Base-by-base conservation (phyloP, 1,140 invertebrate species). In the Zeugodacus cucurbitae region DNA sequence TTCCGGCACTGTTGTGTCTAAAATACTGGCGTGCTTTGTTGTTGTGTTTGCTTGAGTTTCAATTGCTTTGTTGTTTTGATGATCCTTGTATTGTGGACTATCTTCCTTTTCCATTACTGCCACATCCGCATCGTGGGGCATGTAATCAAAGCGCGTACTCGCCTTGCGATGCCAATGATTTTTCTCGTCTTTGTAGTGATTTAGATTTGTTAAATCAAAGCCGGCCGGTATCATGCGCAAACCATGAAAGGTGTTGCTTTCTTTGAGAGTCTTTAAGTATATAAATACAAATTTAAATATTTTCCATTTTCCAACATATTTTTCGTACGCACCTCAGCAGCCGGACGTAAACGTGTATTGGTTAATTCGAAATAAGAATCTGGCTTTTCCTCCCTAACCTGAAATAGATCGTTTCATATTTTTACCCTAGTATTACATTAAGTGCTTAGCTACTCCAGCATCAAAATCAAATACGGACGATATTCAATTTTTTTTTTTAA, bases 151-250 rank as follows among this genome's bases (percentile, higher is more conserved):
- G 17, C 59, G 87, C 1, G 89, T 89, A 8, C 62, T 87, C 37
- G 67, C 88, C 26, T 88, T 89, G 17, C 87, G 87, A 64, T 89
- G 89, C 89, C 89, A 89, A 74, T 89, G 89, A 32, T 87, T 89
- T 70, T 89, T 86, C 70, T 89, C 87, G 57, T 89, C 85, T n/a
- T 58, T 67, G 67, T 88, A 88, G 20, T 57, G 67, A 37, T 78
- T 34, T 8, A 89, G 22, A n/a, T 88, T 86, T 7, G 87, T 41
- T 29, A 89, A 32, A 88, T 89, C 87, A 48, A 74, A 89, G 34
- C 89, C 89, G 26, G 87, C 89, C 78, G 89, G 89, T 58, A 89
- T 54, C 57, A 89, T 82, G 5, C 78, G 88, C 11, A 89, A 44
- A 41, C 85, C 58, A 74, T 88, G 62, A 86, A 88, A 89, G 1